A percentile compares a stretch with the other conserved stretches of the same genome.
These are phyloP conservation scores for Lathronympha strigana DNA, from an alignment of 2,888 invertebrate species.

Conservation along the genomic window DNA sequence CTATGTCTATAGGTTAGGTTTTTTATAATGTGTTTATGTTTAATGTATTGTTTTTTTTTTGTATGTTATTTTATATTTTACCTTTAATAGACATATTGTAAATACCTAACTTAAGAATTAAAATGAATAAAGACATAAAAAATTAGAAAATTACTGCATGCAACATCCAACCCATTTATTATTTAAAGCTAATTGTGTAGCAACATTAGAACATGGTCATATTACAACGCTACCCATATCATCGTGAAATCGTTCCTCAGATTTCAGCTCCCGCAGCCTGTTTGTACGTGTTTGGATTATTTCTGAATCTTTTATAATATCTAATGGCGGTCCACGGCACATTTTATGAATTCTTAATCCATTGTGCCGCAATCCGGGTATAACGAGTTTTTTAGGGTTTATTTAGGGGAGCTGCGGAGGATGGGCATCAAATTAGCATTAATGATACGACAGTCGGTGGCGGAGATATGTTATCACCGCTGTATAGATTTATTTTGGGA, in stretches of 20 bases:
- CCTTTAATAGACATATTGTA: no score
- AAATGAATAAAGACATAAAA: no score
- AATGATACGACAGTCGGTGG: neutral
- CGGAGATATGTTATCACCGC: neutral
- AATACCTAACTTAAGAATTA: no score
- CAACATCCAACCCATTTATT: no score
- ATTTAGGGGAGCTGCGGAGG: conserved; percentile 38
- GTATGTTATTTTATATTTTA: no score
- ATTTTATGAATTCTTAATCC: conserved; percentile 61
- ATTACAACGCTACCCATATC: neutral
- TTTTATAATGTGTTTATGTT: no score
- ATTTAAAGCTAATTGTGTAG: no score
- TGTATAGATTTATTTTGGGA: neutral
- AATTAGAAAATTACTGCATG: no score
- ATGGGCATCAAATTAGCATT: neutral
- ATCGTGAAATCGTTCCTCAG: neutral
- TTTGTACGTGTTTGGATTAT: conserved; percentile 15
- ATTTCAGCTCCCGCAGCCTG: neutral
- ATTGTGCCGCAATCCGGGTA: conserved; percentile 54
- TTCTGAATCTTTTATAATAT: conserved; percentile 38
- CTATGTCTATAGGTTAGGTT: no score
- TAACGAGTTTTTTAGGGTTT: conserved; percentile 57
- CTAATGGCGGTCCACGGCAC: conserved; percentile 48
- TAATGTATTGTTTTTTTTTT: no score
- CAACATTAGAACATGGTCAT: neutral